Evolutionary conservation across 2,113 vertebrate genomes (phyloP).

Genomic region (Alligator sinensis): DNA sequence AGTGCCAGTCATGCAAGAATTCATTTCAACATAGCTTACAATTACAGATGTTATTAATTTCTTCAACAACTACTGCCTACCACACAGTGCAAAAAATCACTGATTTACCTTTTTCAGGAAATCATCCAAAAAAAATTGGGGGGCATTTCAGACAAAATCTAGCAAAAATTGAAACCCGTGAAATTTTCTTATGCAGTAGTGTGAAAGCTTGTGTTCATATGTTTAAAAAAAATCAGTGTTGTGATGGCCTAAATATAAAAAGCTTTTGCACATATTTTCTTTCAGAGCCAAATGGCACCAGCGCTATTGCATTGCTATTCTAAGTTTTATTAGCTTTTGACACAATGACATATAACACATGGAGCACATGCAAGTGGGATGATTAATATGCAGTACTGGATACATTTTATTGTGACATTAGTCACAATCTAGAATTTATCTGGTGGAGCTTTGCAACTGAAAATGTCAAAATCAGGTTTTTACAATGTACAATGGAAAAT

Average conservation of each 20-base stretch:
- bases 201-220: constrained; percentile 13
- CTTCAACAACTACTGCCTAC: background rate
- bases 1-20: constrained; percentile 23
- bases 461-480: constrained; percentile 11
- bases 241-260: background rate
- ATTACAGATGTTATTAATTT: constrained; percentile 53
- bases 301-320: background rate
- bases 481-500: background rate
- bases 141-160: background rate
- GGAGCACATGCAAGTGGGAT: background rate
- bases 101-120: constrained; percentile 20
- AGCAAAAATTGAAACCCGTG: background rate
- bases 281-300: background rate
- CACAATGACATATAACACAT: background rate
- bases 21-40: constrained; percentile 33
- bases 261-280: background rate
- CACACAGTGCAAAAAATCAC: background rate
- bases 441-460: background rate
- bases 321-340: constrained; percentile 1
- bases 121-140: background rate
- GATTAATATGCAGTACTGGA: background rate
- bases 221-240: constrained; percentile 1
- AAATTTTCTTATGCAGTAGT: background rate
- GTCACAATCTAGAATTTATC: background rate
- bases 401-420: background rate